Percentiles rank a stretch among this genome's conserved stretches.
Conservation (phyloP, 30 jellyfish, hydroid and myxozoan genomes). For the Aurelia aurita complex sp. Pacific region DNA sequence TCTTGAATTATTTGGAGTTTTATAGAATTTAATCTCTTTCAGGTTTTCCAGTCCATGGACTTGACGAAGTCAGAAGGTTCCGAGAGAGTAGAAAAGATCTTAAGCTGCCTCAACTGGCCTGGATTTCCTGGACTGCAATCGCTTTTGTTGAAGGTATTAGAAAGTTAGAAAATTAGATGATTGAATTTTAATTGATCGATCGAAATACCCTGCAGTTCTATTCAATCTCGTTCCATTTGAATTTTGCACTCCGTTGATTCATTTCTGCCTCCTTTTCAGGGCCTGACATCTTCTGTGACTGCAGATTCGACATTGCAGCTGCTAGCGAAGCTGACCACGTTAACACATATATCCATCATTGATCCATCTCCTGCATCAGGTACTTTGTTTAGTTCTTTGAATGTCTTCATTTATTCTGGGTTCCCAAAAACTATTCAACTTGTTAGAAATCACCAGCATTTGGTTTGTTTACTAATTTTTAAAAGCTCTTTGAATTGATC, state of each 20-base stretch:
- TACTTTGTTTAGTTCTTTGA: background rate
- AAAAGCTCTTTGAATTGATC: no score
- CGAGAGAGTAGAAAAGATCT: constrained; percentile 84
- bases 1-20: no score
- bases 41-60: constrained; percentile 83
- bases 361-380: constrained; percentile 97
- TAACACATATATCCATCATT: constrained; percentile 87
- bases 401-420: no score
- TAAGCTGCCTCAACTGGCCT: constrained; percentile 79
- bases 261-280: constrained; percentile 48
- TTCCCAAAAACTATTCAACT: no score
- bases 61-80: constrained; percentile 62
- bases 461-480: no score
- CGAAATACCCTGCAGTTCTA: no score
- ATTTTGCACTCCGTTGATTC: background rate
- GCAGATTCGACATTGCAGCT: constrained; percentile 89
- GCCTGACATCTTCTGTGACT: constrained; percentile 92
- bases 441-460: no score
- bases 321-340: constrained; percentile 83
- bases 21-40: background rate
- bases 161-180: no score
- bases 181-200: no score
- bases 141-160: constrained; percentile 78
- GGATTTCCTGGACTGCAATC: constrained; percentile 95
- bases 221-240: no score